Evolutionary conservation across 2,797 vertebrate genomes (phyloP), one percentile per base, ranked within the genome.

Genomic region (Propithecus deckenii): DNA sequence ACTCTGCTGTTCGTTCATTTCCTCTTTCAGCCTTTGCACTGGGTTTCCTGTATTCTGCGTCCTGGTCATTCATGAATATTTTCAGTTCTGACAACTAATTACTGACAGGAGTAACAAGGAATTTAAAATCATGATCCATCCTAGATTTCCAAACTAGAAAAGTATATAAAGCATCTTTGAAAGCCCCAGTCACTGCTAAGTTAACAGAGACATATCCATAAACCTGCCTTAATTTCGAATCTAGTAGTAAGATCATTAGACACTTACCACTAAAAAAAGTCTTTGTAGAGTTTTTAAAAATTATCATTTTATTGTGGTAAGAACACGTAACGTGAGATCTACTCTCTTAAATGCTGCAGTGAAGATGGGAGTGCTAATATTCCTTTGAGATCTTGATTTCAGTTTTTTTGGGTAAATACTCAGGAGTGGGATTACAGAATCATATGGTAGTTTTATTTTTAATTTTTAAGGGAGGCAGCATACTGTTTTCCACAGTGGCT

Each of bases 181-280:
- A 91, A 79, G 38, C 10, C 30, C 20, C 38, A 22, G 0, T 69
- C 41, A n/a, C 52, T 41, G 28, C 11, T 6, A 7, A 30, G 55
- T 80, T 91, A 95, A 30, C 38, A 57, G 72, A 76, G 25, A 20
- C 15, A 46, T 52, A 35, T 11, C 61, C 61, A 52, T 55, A 28
- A 71, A 20, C 46, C 55, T 90, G 32, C 50, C 87, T 81, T 88
- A 78, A 79, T 80, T 92, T 89, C 57, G n/a, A 89, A 50, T 85
- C 48, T 23, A 89, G 52, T 80, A 35, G 32, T 50, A 76, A 79
- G n/a, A 25, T 75, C 59, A 14, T 50, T 79, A 72, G 35, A 76
- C 50, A 41, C 46, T 57, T 46, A 25, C 94, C 35, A 71, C 72
- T 59, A 78, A 72, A 55, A 86, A 85, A 67, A 80, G 25, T 75